phyloP scores from a whole-genome alignment of 1,140 invertebrate genomes.

The Pseudomyrmex dendroicus region DNA sequence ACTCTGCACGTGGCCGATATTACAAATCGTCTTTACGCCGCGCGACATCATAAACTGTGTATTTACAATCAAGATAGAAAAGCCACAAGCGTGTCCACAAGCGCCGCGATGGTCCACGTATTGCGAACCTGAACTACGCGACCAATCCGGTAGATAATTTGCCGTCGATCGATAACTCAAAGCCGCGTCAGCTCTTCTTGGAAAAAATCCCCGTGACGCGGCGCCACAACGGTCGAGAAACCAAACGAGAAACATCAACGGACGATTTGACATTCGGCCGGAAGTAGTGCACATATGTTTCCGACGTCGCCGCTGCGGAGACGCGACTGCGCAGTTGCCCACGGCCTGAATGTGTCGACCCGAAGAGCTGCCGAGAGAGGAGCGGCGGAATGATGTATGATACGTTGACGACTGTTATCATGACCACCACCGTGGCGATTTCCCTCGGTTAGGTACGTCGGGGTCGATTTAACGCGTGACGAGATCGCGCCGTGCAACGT shows the following conservation, averaged over 20 bases:
- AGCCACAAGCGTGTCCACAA: too few relatives aligned
- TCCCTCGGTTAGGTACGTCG: slow-evolving; percentile 68
- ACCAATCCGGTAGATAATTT: not conserved
- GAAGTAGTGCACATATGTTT: slow-evolving; percentile 82
- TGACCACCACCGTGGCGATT: slow-evolving; percentile 56
- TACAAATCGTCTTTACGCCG: too few relatives aligned
- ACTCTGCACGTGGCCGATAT: too few relatives aligned
- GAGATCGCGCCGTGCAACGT: not conserved
- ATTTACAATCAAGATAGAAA: too few relatives aligned
- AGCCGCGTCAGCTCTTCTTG: too few relatives aligned
- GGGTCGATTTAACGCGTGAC: slow-evolving; percentile 5
- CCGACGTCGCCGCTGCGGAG: slow-evolving; percentile 70
- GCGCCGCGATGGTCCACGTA: too few relatives aligned
- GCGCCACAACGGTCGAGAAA: too few relatives aligned
- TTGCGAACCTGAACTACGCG: not conserved
- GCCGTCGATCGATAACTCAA: too few relatives aligned
- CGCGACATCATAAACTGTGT: too few relatives aligned
- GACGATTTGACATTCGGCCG: slow-evolving; percentile 78
- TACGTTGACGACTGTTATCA: slow-evolving; percentile 75
- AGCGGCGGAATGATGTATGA: slow-evolving; percentile 60
- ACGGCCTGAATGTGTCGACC: slow-evolving; percentile 80
- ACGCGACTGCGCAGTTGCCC: slow-evolving; percentile 74
- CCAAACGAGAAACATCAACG: too few relatives aligned
- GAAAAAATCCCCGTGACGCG: too few relatives aligned
- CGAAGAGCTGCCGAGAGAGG: slow-evolving; percentile 32